Percentiles rank a stretch among this genome's conserved stretches.
phyloP scores from a whole-genome alignment of 2,797 vertebrate genomes.

The Ispidina lecontei region DNA sequence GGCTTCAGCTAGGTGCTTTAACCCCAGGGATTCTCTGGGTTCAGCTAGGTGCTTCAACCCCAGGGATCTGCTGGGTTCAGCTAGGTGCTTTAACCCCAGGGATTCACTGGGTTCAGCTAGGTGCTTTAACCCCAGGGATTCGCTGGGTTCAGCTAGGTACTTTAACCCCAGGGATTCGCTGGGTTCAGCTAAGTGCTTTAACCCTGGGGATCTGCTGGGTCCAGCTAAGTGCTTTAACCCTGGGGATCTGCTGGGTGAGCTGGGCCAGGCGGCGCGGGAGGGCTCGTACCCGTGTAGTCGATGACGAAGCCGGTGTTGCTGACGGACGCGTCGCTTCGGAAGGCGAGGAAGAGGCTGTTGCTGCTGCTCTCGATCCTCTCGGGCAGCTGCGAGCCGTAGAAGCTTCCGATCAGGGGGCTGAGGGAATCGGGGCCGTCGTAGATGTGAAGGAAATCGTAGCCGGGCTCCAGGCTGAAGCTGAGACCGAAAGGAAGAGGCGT shows the following conservation, averaged over 20 bases:
- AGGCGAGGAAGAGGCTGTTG: conserved; percentile 94
- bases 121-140: no score
- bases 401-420: conserved; percentile 94
- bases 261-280: not conserved
- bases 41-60: no score
- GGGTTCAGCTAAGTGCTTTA: accelerated
- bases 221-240: accelerated
- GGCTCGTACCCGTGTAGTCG: conserved; percentile 89
- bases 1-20: no score
- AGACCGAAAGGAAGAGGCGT: not conserved
- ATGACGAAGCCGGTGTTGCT: conserved; percentile 95
- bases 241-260: not conserved
- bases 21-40: no score
- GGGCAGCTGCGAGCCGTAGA: conserved; percentile 92
- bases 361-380: conserved; percentile 95
- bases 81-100: no score
- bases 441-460: conserved; percentile 97
- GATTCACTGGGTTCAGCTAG: no score
- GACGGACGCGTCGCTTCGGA: conserved; percentile 95
- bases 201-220: not conserved
- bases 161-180: no score
- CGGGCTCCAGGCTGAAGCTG: conserved; percentile 96
- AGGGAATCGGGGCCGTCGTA: conserved; percentile 95
- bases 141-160: no score
- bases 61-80: no score